These are phyloP conservation scores for Oreochromis spilurus DNA, from an alignment of 2,113 vertebrate species.

Conservation along the genomic window DNA sequence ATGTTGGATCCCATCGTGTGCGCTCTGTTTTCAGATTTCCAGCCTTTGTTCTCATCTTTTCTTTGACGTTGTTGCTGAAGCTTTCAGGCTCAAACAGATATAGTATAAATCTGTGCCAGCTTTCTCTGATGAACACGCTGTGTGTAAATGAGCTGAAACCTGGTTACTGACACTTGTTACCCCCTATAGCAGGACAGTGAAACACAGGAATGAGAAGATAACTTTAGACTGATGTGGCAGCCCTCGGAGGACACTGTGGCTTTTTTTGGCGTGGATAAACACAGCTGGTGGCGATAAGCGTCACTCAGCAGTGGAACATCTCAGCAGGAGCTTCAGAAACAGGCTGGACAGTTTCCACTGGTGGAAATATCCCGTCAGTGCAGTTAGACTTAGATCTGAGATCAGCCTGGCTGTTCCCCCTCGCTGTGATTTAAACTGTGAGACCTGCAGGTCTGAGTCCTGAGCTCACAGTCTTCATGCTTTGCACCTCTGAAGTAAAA, in stretches of 20 bases:
- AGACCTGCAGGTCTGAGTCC: not conserved
- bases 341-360: not conserved
- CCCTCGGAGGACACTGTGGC: not conserved
- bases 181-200: not conserved
- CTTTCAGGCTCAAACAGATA: not conserved
- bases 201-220: not conserved
- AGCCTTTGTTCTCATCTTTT: not conserved
- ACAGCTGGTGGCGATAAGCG: not conserved
- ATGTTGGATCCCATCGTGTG: not conserved
- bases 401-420: not conserved
- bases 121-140: not conserved
- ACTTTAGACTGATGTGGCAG: not conserved
- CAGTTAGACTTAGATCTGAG: not conserved
- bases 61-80: not conserved
- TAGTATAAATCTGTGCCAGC: rapidly evolving
- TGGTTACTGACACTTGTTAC: not conserved
- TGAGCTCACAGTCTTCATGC: not conserved
- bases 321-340: not conserved
- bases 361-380: not conserved
- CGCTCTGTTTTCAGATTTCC: not conserved
- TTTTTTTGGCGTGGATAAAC: not conserved
- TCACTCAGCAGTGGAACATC: not conserved
- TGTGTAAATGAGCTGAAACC: not conserved
- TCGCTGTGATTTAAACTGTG: not conserved
- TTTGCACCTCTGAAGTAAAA: not conserved